These are phyloP conservation scores for Blastomussa wellsi DNA, from an alignment of 92 coral and sea anemone species.

Conservation along the genomic window DNA sequence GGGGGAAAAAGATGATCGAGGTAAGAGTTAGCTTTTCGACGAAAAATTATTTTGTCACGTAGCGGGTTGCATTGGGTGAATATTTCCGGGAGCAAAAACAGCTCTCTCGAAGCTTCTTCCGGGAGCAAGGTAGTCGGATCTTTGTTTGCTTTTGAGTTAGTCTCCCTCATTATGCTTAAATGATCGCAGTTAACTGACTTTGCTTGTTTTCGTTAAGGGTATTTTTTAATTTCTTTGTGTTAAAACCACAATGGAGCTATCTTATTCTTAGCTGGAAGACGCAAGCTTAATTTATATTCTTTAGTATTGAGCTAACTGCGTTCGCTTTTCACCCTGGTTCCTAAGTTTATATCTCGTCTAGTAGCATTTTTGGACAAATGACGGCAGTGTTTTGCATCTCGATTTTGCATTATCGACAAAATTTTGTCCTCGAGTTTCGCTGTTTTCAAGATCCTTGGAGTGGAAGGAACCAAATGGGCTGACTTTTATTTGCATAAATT, in stretches of 20 bases:
- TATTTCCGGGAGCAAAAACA: conserved; percentile 58
- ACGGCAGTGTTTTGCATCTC: neutral
- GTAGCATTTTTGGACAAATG: neutral
- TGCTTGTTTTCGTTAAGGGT: conserved; percentile 39
- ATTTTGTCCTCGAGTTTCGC: neutral
- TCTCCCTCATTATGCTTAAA: conserved; percentile 38
- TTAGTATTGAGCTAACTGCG: neutral
- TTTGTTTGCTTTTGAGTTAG: conserved; percentile 42
- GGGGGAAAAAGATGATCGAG: conserved; percentile 1
- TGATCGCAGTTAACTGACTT: conserved; percentile 33
- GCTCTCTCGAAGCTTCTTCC: conserved; percentile 56
- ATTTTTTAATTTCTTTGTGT: conserved; percentile 48
- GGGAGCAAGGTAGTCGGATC: conserved; percentile 33
- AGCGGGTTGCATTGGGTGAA: conserved; percentile 37
- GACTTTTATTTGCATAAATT: conserved; percentile 36
- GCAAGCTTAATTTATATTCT: conserved; percentile 20
- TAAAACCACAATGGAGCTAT: conserved; percentile 34
- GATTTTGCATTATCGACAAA: neutral
- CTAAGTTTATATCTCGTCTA: no score
- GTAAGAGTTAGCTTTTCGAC: conserved; percentile 29
- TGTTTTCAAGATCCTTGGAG: neutral
- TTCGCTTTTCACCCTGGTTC: neutral
- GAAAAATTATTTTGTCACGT: conserved; percentile 38
- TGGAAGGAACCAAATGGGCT: conserved; percentile 13
- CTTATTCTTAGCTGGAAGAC: conserved; percentile 3